A percentile compares a stretch with the other conserved stretches of the same genome.
phyloP scores from a whole-genome alignment of 2,797 vertebrate genomes.

The Pseudochirops cupreus region DNA sequence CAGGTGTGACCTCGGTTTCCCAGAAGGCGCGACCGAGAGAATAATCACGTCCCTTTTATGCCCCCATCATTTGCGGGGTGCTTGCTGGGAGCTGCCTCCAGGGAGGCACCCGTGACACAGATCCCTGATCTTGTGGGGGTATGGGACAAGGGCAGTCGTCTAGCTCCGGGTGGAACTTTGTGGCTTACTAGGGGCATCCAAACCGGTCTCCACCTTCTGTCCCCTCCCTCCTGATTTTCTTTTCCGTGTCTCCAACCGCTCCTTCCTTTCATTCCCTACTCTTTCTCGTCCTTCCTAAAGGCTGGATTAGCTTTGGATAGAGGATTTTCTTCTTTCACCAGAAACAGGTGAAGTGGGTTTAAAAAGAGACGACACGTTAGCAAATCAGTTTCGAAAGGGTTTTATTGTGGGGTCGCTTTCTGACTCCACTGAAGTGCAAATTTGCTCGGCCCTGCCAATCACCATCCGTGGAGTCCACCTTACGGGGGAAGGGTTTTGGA shows the following conservation, averaged over 20 bases:
- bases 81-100: background rate
- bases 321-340: background rate
- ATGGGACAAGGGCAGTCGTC: background rate
- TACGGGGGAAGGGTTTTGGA: background rate
- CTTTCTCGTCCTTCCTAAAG: fast-evolving
- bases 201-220: fast-evolving
- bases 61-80: background rate
- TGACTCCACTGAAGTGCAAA: background rate
- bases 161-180: fast-evolving
- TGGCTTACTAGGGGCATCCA: background rate
- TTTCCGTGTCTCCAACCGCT: background rate
- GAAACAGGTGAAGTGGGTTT: constrained; percentile 7
- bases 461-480: background rate
- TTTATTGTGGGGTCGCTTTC: background rate
- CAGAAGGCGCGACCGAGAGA: fast-evolving
- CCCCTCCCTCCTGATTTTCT: background rate
- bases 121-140: background rate
- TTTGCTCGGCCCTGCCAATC: background rate
- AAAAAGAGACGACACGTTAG: background rate
- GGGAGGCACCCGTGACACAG: fast-evolving
- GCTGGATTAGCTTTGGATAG: too few relatives aligned
- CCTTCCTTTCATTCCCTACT: fast-evolving
- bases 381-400: background rate
- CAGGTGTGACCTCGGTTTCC: background rate
- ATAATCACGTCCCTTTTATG: background rate